Evolutionary conservation across 2,113 vertebrate genomes (phyloP).

Genomic region (Cryptotis parvus): DNA sequence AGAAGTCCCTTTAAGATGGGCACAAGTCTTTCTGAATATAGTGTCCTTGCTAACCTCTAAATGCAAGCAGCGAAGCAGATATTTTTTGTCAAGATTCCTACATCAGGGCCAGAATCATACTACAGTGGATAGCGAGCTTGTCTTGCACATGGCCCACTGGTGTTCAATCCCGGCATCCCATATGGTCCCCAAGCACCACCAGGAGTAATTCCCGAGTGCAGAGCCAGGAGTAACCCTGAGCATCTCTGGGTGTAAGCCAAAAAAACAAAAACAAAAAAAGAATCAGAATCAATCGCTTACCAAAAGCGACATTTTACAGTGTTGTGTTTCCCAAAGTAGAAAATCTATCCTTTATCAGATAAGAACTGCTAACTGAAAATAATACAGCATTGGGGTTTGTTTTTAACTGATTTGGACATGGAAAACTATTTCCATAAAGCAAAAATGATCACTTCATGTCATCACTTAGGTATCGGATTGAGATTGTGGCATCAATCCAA

Average conservation of each 20-base stretch:
- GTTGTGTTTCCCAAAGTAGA: background rate
- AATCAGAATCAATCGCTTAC: background rate
- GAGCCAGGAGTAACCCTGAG: no score
- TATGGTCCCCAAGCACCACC: no score
- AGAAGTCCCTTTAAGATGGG: fast-evolving
- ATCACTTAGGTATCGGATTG: no score
- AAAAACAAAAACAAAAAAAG: background rate
- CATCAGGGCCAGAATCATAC: background rate
- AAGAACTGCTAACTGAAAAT: background rate
- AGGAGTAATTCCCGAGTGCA: no score
- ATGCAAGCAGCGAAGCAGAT: background rate
- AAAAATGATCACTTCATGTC: slow-evolving; percentile 11
- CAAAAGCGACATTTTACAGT: background rate
- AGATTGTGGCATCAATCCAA: background rate
- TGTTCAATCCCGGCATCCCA: no score
- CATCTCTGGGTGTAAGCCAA: no score
- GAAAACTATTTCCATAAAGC: background rate
- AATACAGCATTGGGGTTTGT: background rate
- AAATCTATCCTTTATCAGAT: background rate
- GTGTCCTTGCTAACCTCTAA: background rate
- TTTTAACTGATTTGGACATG: background rate
- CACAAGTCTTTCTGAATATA: background rate
- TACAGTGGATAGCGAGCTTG: no score
- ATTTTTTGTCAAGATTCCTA: background rate
- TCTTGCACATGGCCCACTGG: no score